These are phyloP conservation scores for Plumapathes pennacea DNA, from an alignment of 92 coral and sea anemone genomes.

Conservation along the genomic window DNA sequence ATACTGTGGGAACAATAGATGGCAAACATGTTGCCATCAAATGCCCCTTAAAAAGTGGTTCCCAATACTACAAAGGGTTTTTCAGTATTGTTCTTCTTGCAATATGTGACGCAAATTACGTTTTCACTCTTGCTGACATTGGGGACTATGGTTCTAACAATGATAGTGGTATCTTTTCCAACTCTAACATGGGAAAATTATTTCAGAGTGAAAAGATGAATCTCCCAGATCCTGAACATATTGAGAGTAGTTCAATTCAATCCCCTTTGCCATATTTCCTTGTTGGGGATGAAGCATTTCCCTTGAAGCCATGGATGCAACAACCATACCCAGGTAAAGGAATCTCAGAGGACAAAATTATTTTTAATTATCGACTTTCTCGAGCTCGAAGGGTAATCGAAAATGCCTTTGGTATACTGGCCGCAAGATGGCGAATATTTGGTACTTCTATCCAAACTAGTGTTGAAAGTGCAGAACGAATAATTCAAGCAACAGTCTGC, in stretches of 20 bases:
- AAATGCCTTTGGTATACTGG: conserved; percentile 37
- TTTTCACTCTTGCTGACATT: conserved; percentile 51
- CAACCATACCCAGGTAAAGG: conserved; percentile 22
- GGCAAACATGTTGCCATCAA: conserved; percentile 66
- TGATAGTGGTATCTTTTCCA: conserved; percentile 36
- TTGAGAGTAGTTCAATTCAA: neutral
- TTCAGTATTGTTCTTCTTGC: conserved; percentile 62
- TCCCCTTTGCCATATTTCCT: conserved; percentile 27
- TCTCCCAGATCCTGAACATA: conserved; percentile 13
- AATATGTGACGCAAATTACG: conserved; percentile 61
- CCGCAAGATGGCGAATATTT: conserved; percentile 30
- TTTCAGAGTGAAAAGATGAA: conserved; percentile 15
- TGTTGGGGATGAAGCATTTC: conserved; percentile 52
- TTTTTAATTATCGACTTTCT: conserved; percentile 29
- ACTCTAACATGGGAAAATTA: conserved; percentile 27
- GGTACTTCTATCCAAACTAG: conserved; percentile 14
- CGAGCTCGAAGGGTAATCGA: conserved; percentile 27
- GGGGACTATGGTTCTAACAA: conserved; percentile 25
- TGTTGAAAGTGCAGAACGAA: conserved; percentile 10
- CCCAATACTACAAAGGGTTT: conserved; percentile 48
- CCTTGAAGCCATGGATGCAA: conserved; percentile 23
- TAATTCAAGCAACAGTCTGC: conserved; percentile 24
- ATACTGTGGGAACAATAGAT: conserved; percentile 65
- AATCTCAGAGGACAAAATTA: conserved; percentile 3
- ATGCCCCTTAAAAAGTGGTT: conserved; percentile 62